Base-by-base conservation (phyloP, 2,888 invertebrate genomes). In the Leuctra nigra region DNA sequence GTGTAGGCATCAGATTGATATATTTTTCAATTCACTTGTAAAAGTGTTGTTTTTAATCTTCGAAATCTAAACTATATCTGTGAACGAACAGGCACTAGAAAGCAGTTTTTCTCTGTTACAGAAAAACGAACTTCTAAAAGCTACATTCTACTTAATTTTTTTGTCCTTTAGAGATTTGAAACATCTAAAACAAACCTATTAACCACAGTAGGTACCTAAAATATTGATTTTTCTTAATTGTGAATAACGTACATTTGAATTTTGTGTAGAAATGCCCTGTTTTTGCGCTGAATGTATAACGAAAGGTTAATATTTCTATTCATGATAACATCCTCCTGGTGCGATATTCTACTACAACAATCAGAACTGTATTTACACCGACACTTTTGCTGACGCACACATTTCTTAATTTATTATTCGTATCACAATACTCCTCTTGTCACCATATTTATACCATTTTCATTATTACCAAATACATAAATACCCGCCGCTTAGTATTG, bases 161-260 rank as follows among this genome's bases (percentile, higher is more conserved):
- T n/a, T n/a, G n/a, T n/a, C n/a, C n/a, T n/a, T 41, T 58, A 38
- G 38, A 18, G 44, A 41, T 16, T 44, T 48, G 41, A 38, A 44
- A 58, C 55, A 58, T 38, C 39, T 25, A 58, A 58, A 58, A 29
- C 29, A 53, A 41, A 16, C 24, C 55, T 55, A 52, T 53, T 36
- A 50, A 47, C 36, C 58, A 55, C 50, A 18, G n/a, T 36, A 36
- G 48, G 48, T 58, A 55, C 47, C 55, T 58, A 55, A 58, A 58
- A 58, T 58, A 55, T 55, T 53, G 13, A 48, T 33, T 41, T 29
- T 58, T n/a, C n/a, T n/a, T n/a, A n/a, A n/a, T n/a, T n/a, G n/a
- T n/a, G n/a, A n/a, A n/a, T n/a, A n/a, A 23, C 47, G 25, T 56
- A 48, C 20, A 35, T 53, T 44, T 53, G 56, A 46, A 47, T 44